Base-by-base conservation (phyloP, 92 coral and sea anemone genomes). In the Epizoanthus ramosus region DNA sequence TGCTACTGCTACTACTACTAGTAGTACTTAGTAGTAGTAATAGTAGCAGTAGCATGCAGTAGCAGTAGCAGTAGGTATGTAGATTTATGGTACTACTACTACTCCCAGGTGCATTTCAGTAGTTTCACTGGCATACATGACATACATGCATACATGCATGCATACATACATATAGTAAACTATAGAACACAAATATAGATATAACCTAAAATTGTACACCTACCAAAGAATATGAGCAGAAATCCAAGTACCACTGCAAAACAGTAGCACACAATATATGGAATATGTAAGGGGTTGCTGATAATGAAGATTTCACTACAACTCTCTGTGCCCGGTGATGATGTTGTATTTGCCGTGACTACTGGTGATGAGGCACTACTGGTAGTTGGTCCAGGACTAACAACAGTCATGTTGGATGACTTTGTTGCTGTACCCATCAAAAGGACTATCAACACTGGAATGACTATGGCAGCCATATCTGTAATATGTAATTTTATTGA, bases 221-320 rank as follows among this genome's bases (percentile, higher is more conserved):
- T 60, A 77, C 82, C 82, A 43, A 61, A 77, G 58, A 77, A 77
- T 13, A 77, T 61, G 15, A 77, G 71, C 15, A 77, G 57, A 22
- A 77, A 77, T 33, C 82, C 82, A 61, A 77, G 58, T 33, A 77
- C 57, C n/a, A 43, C 6, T 0, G 71, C 82, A 5, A 77, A 60
- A 21, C 82, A 61, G 35, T 41, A 77, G 63, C 79, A 73, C 50
- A 72, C 75, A 12, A 74, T 76, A 61, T 59, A 73, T 2, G 77
- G 70, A 31, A 71, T 58, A 3, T 60, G 79, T 21, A 68, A 57
- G 65, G 75, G 79, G 28, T 57, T 35, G 57, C 77, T 57, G 39
- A 80, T 3, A 7, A 74, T 85, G 53, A 76, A 69, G 52, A 69
- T 82, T 69, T 82, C 64, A 12, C 19, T 56, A 43, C 56, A 84